These are phyloP conservation scores for Coleophora deauratella DNA, from an alignment of 2,888 invertebrate genomes.

Conservation along the genomic window DNA sequence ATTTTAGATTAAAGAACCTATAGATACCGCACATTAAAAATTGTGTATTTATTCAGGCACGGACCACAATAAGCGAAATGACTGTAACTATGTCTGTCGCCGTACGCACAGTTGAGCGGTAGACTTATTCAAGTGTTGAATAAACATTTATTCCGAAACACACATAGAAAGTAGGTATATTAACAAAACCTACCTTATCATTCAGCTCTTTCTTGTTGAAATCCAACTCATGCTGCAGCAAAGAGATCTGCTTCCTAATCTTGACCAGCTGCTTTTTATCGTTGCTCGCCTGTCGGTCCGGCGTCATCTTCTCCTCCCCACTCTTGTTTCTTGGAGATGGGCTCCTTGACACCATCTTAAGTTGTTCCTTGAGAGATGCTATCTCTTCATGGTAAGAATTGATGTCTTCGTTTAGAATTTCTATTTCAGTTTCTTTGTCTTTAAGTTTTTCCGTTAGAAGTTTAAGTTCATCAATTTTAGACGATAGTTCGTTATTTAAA, in stretches of 20 bases:
- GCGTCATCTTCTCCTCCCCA: constrained; percentile 65
- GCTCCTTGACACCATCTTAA: constrained; percentile 62
- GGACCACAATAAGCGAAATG: too few species aligned
- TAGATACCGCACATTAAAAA: too few species aligned
- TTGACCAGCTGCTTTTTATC: constrained; percentile 75
- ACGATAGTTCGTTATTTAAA: constrained; percentile 48
- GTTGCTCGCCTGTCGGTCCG: constrained; percentile 62
- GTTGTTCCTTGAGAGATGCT: constrained; percentile 54
- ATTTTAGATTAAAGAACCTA: too few species aligned
- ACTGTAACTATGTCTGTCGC: too few species aligned
- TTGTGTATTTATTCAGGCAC: too few species aligned
- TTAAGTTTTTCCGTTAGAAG: constrained; percentile 54
- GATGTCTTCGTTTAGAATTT: constrained; percentile 67
- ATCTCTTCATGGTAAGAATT: constrained; percentile 68
- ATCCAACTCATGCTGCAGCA: constrained; percentile 60
- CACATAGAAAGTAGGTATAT: too few species aligned
- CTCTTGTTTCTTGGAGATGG: constrained; percentile 75
- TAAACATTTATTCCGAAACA: too few species aligned
- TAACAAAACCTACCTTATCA: constrained; percentile 63
- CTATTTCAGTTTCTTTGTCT: constrained; percentile 71
- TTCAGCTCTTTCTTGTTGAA: constrained; percentile 65
- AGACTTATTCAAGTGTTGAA: too few species aligned
- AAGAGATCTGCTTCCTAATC: constrained; percentile 57
- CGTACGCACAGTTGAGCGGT: too few species aligned
- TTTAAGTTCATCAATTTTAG: constrained; percentile 58